Base-by-base conservation (phyloP, 2,888 invertebrate species). In the Metalampra italica region DNA sequence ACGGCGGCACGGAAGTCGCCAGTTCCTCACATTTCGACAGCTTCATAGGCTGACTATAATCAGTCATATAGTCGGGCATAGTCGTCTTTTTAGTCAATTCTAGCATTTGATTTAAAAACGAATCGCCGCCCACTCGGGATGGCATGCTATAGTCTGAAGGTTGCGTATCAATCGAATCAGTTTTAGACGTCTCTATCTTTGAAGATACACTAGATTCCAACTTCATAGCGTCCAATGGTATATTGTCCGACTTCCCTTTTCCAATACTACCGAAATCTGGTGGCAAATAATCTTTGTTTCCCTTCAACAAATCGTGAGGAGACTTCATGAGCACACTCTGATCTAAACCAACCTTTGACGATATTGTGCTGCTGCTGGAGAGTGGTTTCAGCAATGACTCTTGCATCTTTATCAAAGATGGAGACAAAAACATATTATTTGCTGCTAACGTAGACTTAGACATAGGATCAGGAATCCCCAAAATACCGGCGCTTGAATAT, bases 381-480 rank as follows among this genome's bases (percentile, higher is more conserved):
- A 92, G 74, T 1, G 92, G 92, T 69, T 92, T 92, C 53, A 93
- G 76, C 8, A 91, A 66, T 37, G 90, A 82, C 66, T 93, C 92
- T 68, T 94, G 94, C 89, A 94, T 93, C 82, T 94, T 94, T 56
- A 94, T 90, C 52, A 94, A 75, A 34, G 93, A 93, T 13, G 94
- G 94, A 7, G 94, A 92, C 62, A 95, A 88, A 58, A 95, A 96
- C 90, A 95, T 93, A 68, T 95, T 95, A 64, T 94, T 94, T 0
- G 95, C 93, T 8, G 94, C 93, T 56, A 95, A 80, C 29, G 94
- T 94, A 9, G 94, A 92, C 67, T 94, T 94, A 0, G 94, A 93
- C 84, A 95, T 91, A 0, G 95, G 94, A 77, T 95, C 95, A 0
- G 94, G 93, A 59, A 94, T 92, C 5, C 92, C 92, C 34, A 93